Conservation (phyloP, 1,140 invertebrate genomes). For the Aphidius ervi region DNA sequence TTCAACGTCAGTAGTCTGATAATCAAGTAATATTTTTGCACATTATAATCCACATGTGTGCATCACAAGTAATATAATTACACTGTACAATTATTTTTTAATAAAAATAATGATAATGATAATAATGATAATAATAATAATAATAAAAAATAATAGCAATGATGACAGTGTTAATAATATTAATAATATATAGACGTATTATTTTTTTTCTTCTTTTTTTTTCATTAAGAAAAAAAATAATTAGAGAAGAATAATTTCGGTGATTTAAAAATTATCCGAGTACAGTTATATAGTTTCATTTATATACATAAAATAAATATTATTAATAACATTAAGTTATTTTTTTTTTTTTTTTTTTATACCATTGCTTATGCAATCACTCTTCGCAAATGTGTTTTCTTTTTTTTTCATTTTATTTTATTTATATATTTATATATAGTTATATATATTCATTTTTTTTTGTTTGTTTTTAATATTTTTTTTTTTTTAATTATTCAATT, state of each 20-base stretch:
- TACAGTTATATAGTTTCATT: constrained; percentile 39
- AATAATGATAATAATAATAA: constrained; percentile 44
- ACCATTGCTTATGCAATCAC: constrained; percentile 15
- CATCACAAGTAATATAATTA: constrained; percentile 55
- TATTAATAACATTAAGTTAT: constrained; percentile 51
- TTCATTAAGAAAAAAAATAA: too few species aligned
- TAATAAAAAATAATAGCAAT: too few species aligned
- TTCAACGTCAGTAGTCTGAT: constrained; percentile 17
- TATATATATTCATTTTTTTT: too few species aligned
- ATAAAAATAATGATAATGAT: constrained; percentile 55
- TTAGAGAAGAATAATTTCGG: too few species aligned
- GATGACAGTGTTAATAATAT: too few species aligned
- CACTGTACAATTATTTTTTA: constrained; percentile 53
- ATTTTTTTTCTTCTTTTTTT: too few species aligned
- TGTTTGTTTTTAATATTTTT: too few species aligned
- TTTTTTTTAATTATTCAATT: too few species aligned
- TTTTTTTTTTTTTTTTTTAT: constrained; percentile 17
- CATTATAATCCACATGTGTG: constrained; percentile 46
- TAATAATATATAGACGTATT: too few species aligned
- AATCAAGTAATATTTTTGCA: constrained; percentile 25
- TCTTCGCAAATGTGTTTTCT: constrained; percentile 6
- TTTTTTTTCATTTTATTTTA: too few species aligned
- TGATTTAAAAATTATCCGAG: too few species aligned
- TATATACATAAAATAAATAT: constrained; percentile 56
- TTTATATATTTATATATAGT: too few species aligned